Evolutionary conservation across 2,888 invertebrate genomes (phyloP), one percentile per base, ranked within the genome.

Genomic region (Sinelater perroti): DNA sequence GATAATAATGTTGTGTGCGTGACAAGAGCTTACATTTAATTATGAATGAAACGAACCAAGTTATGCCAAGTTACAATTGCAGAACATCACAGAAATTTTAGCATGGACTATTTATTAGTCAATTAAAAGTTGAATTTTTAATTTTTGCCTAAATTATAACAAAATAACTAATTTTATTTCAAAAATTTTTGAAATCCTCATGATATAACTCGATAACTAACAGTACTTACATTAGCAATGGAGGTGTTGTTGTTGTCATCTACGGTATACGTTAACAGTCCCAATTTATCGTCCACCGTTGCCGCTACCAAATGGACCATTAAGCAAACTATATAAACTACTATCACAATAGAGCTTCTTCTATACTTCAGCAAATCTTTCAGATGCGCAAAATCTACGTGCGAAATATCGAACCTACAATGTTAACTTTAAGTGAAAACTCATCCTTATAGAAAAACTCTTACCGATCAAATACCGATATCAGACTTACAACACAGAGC

Each of bases 401-500:
- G 75, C 21, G 74, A 75, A 45, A 77, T 64, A 60, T 78, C 78
- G 47, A 75, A 71, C 56, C 78, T 78, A 55, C 55, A 76, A 73
- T 1, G 6, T 10, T 31, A 53, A 38, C 10, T 3, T 18, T 2
- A 35, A 7, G 17, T 16, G n/a, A 36, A 30, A 46, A 18, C 13
- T 6, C 17, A 13, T 28, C 7, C 28, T 28, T 3, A 2, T 1
- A 18, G 1, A 8, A n/a, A 18, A 30, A 42, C 36, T 47, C 78
- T 79, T 64, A 85, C 85, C 84, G 80, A 72, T 86, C 85, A 64
- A 85, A 77, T 21, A 85, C 84, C 0, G 85, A 85, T 1, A 86
- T 75, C 40, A 85, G 63, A 64, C 85, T 85, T 51, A 85, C 73
- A 1, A 83, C 81, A 50, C 83, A 83, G 58, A 86, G 79, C 67